These are phyloP conservation scores for Upupa epops DNA, from an alignment of 2,113 vertebrate species.

Conservation along the genomic window DNA sequence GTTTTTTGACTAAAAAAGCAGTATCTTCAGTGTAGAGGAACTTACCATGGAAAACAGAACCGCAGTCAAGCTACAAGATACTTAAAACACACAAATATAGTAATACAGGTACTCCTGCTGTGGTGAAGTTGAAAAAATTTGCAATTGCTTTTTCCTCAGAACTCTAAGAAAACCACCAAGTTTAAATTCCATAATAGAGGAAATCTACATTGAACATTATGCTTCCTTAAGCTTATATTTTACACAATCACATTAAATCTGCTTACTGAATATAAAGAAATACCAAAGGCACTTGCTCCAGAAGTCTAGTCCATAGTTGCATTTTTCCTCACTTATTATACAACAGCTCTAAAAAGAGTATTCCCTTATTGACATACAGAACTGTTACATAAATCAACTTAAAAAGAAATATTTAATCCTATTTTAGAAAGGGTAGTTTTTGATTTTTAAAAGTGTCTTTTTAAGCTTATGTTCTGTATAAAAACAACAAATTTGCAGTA, in stretches of 20 bases:
- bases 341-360: neutral
- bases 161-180: neutral
- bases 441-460: neutral
- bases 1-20: neutral
- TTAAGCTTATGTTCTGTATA: neutral
- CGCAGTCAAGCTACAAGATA: neutral
- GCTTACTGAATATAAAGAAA: neutral
- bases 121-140: neutral
- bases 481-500: accelerated
- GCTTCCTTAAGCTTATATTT: neutral
- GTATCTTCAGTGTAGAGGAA: neutral
- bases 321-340: neutral
- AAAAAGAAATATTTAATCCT: neutral
- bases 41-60: neutral
- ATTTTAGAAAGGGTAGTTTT: neutral
- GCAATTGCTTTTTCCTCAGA: neutral
- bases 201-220: neutral
- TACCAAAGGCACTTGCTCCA: neutral
- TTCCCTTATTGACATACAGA: neutral
- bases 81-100: neutral
- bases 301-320: neutral
- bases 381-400: neutral
- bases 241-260: neutral
- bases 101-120: neutral
- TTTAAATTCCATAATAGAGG: neutral